Evolutionary conservation across 1,140 invertebrate species (phyloP), one percentile per base, ranked within the genome.

Genomic region (Zaprionus africanus): DNA sequence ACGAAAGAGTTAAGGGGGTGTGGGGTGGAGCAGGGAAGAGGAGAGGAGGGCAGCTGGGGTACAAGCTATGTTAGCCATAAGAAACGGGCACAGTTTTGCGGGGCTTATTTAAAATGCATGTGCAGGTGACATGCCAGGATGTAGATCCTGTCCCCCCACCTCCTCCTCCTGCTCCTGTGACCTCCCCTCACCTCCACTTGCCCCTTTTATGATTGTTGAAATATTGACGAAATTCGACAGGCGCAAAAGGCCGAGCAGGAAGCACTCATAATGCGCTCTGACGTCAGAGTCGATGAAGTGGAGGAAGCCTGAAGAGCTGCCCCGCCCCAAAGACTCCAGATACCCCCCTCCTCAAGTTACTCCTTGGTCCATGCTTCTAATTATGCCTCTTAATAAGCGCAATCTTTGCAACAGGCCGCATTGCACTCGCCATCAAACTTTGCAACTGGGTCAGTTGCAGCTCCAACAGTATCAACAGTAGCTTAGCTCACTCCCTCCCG

Each of bases 161-260:
- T 22, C 15, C 41, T 1, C 4, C 0, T 4, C 15, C 53, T 3
- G 43, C n/a, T 1, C 5, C n/a, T 17, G 11, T 22, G 22, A 22
- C 66, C 24, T n/a, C 19, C 49, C 49, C 13, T 31, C 59, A 7
- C 22, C 17, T 24, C 36, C 0, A 34, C 31, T 34, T 22, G 26
- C 15, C 49, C 4, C 9, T 34, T 34, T 34, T 46, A 15, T 13
- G 6, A 7, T 28, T 34, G 36, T 67, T 54, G 6, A 73, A 67
- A 60, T 73, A 73, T 74, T 74, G 71, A 68, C 57, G 49, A 61
- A 69, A 46, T 69, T 68, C 68, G 71, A 74, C 71, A 56, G 38
- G 34, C 43, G 54, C 26, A 28, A 34, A 31, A 17, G 34, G 41
- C 24, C 49, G n/a, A 34, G 17, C 17, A 19, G 17, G 11, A 38